Evolutionary conservation across 2,113 vertebrate species (phyloP).

Genomic region (Trematocara stigmaticum): DNA sequence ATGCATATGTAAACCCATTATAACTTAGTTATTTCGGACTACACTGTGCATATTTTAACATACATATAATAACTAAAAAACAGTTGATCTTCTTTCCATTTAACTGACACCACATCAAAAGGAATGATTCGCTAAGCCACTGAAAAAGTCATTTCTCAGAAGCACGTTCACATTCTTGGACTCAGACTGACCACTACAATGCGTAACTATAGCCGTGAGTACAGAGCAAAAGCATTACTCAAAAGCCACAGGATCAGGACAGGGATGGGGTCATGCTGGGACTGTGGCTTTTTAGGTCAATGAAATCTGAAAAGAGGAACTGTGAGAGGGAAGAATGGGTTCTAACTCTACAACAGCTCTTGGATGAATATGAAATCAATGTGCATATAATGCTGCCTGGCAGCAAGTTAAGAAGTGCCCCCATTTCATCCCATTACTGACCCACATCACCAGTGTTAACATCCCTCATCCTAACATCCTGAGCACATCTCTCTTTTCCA

Average conservation of each 20-base stretch:
- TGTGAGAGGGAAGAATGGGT: neutral
- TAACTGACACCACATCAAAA: slow-evolving; percentile 2
- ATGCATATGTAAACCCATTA: neutral
- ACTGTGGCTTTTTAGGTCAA: slow-evolving; percentile 44
- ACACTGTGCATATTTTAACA: neutral
- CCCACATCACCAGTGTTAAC: slow-evolving; percentile 31
- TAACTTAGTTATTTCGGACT: neutral
- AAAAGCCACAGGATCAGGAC: neutral
- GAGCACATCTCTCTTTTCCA: slow-evolving; percentile 14
- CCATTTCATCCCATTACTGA: slow-evolving; percentile 25
- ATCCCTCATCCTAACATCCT: slow-evolving; percentile 9
- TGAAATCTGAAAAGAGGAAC: neutral
- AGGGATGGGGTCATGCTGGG: neutral
- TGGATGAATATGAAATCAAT: slow-evolving; percentile 8
- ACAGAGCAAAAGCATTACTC: slow-evolving; percentile 5
- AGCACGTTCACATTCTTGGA: neutral
- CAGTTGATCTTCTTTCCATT: neutral
- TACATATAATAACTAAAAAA: neutral
- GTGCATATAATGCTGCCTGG: neutral
- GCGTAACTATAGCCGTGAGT: slow-evolving; percentile 6
- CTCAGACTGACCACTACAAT: neutral
- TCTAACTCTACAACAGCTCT: neutral
- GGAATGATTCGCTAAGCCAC: slow-evolving; percentile 4
- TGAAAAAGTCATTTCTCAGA: slow-evolving; percentile 21
- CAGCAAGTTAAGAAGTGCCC: neutral